Percentiles rank a stretch among this genome's conserved stretches.
Conservation (phyloP, 2,797 vertebrate genomes). For the Xerus rutilus region DNA sequence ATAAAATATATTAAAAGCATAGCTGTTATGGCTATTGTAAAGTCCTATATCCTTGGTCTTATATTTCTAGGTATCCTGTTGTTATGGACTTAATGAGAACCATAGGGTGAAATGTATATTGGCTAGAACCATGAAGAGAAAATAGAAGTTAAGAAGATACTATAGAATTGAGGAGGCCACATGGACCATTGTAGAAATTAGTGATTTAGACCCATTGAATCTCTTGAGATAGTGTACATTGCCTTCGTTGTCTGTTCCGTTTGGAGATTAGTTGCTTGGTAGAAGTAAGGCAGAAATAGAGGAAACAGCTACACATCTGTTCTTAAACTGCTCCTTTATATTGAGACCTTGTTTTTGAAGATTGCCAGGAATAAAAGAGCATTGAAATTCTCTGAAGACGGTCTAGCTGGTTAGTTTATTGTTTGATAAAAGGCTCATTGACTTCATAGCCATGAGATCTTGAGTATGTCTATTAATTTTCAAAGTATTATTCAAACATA, state of each 20-base stretch:
- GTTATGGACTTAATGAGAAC: not conserved
- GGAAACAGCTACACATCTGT: not conserved
- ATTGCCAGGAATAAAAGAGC: not conserved
- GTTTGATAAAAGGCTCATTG: not conserved
- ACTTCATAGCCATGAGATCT: not conserved
- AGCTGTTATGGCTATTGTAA: not conserved
- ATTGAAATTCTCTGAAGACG: slow-evolving; percentile 8
- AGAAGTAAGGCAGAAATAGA: not conserved
- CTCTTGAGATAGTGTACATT: not conserved
- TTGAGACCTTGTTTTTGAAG: not conserved
- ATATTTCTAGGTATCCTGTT: not conserved
- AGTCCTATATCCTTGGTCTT: not conserved
- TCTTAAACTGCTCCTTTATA: not conserved
- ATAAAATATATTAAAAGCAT: slow-evolving; percentile 1
- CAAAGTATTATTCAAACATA: not conserved
- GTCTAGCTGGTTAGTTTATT: not conserved
- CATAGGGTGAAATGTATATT: not conserved
- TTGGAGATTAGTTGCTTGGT: not conserved
- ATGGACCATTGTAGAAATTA: not conserved
- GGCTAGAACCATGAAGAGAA: not conserved
- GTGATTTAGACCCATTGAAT: not conserved
- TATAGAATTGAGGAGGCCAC: not conserved
- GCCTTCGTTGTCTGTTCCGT: not conserved
- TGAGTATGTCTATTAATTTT: not conserved
- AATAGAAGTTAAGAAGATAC: not conserved